Evolutionary conservation across 2,888 invertebrate genomes (phyloP).

Genomic region (Tachina grossa): DNA sequence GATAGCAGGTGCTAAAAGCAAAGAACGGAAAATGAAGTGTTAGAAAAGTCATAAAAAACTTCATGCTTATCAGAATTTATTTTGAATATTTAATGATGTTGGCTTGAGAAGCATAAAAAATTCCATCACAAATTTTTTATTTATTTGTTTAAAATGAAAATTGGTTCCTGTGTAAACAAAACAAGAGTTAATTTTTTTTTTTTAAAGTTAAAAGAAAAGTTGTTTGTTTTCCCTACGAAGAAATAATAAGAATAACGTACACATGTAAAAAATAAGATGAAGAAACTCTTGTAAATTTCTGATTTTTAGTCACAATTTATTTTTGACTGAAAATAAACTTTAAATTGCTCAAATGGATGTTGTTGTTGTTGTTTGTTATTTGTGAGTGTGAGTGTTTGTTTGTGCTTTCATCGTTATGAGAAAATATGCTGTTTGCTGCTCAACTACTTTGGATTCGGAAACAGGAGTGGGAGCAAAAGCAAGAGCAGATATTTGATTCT

Average conservation of each 20-base stretch:
- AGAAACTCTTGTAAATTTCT: background rate
- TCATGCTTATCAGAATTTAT: slow-evolving; percentile 27
- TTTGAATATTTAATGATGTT: slow-evolving; percentile 34
- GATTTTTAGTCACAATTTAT: slow-evolving; percentile 8
- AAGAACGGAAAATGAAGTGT: background rate
- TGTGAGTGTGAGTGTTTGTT: background rate
- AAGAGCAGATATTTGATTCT: background rate
- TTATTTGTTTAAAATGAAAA: background rate
- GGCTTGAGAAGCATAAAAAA: slow-evolving; percentile 9
- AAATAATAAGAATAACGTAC: background rate
- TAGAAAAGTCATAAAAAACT: slow-evolving; percentile 12
- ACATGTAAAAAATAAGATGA: slow-evolving; percentile 7
- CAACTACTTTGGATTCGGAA: slow-evolving; percentile 2
- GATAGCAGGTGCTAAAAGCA: background rate
- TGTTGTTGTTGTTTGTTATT: slow-evolving; percentile 14
- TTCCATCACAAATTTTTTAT: slow-evolving; percentile 16
- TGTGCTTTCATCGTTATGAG: background rate
- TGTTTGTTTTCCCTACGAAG: background rate
- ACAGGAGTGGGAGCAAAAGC: background rate
- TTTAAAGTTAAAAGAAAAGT: slow-evolving; percentile 25
- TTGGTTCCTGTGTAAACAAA: background rate
- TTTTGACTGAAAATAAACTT: slow-evolving; percentile 18
- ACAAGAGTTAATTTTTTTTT: slow-evolving; percentile 4
- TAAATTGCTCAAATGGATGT: slow-evolving; percentile 23
- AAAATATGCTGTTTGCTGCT: background rate